phyloP scores from a whole-genome alignment of 2,113 vertebrate genomes.

The Cavia aperea region DNA sequence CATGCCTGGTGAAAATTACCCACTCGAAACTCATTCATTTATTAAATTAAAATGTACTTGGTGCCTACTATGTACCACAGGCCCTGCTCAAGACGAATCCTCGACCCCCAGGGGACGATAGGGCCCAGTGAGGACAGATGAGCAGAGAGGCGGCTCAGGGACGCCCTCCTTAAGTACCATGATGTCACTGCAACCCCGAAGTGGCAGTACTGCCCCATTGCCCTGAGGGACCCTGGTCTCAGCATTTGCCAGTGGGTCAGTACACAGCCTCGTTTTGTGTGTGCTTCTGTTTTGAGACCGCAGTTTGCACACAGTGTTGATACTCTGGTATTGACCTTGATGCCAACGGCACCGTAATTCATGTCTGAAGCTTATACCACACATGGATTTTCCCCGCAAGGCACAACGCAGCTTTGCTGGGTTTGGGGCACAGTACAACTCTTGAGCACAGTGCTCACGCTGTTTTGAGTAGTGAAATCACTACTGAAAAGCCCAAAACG shows the following conservation, averaged over 20 bases:
- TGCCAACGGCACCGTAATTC: rapidly evolving
- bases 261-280: not conserved
- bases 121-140: not conserved
- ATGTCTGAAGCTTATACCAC: not conserved
- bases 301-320: not conserved
- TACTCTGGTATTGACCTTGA: not conserved
- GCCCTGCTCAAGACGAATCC: not conserved
- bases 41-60: not conserved
- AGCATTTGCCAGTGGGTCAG: not conserved
- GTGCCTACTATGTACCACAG: not conserved
- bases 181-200: not conserved
- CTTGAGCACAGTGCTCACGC: not conserved
- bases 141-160: rapidly evolving
- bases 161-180: rapidly evolving
- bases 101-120: not conserved
- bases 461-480: not conserved
- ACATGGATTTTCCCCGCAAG: rapidly evolving
- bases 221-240: not conserved
- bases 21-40: not conserved
- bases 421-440: not conserved
- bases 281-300: not conserved
- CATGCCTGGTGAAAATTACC: not conserved
- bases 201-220: not conserved
- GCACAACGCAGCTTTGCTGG: too few species aligned
- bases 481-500: not conserved